Percentiles rank a stretch among this genome's conserved stretches.
These are phyloP conservation scores for Peromyscus maniculatus DNA, from an alignment of 2,113 vertebrate species.

Conservation along the genomic window DNA sequence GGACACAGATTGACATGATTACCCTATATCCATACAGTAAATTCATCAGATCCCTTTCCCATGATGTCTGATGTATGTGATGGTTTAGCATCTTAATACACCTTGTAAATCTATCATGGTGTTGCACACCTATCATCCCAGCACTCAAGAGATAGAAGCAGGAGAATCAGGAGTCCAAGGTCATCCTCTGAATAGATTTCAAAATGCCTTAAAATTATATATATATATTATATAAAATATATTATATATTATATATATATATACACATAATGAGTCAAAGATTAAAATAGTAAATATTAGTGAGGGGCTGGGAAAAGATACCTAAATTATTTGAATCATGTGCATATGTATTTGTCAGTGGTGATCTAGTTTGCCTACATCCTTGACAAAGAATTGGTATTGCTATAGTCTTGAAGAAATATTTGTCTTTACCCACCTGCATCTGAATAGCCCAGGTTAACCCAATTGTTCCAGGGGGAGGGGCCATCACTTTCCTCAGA, in stretches of 20 bases:
- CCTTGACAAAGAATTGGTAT: neutral
- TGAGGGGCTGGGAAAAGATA: neutral
- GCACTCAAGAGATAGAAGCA: neutral
- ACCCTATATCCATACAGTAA: neutral
- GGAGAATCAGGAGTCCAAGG: too few species aligned
- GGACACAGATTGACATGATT: neutral
- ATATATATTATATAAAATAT: too few species aligned
- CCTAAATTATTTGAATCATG: neutral
- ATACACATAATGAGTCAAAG: neutral
- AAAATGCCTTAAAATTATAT: neutral
- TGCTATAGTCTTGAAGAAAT: neutral
- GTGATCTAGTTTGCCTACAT: neutral
- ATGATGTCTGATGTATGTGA: constrained; percentile 34
- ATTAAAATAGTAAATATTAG: neutral
- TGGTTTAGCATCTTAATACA: neutral
- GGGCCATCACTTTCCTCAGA: neutral
- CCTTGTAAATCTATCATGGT: neutral
- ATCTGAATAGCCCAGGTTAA: neutral
- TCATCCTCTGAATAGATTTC: neutral
- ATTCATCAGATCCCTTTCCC: neutral
- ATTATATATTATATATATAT: too few species aligned
- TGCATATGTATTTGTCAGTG: neutral
- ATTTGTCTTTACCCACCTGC: neutral
- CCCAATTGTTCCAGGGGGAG: neutral
- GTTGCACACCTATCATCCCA: neutral